These are phyloP conservation scores for Branchinecta sandiegonensis DNA, from an alignment of 2,888 invertebrate species.

Conservation along the genomic window DNA sequence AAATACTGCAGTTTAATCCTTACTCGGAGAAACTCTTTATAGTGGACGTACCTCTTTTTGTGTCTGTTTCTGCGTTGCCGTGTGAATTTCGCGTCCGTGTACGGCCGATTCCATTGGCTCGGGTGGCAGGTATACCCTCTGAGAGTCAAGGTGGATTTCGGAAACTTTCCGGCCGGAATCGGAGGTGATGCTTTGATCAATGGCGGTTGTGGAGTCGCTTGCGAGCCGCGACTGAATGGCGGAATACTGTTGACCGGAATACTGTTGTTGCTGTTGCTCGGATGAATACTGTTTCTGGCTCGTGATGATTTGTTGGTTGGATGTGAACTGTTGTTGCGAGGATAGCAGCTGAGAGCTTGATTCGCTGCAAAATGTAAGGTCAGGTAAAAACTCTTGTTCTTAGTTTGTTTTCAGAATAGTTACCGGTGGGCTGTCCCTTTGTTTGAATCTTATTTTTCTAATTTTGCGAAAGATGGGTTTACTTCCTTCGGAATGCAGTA, in stretches of 20 bases:
- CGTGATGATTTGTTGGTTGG: conserved; percentile 31
- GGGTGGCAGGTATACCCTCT: conserved; percentile 37
- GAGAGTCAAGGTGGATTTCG: conserved; percentile 26
- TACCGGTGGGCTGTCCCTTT: too few species aligned
- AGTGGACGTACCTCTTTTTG: conserved; percentile 53
- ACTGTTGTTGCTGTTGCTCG: conserved; percentile 36
- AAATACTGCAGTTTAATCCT: too few species aligned
- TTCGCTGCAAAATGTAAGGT: background rate
- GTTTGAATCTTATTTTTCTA: too few species aligned
- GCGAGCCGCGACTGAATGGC: conserved; percentile 9
- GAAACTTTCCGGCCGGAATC: conserved; percentile 21
- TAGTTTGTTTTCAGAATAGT: too few species aligned
- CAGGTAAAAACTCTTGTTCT: too few species aligned
- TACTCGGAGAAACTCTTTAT: too few species aligned
- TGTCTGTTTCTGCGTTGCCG: conserved; percentile 70
- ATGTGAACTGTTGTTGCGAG: conserved; percentile 27
- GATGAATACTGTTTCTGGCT: conserved; percentile 33
- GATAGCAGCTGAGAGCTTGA: background rate
- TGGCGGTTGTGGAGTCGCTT: background rate
- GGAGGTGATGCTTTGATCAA: background rate
- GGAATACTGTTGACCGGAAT: conserved; percentile 15
- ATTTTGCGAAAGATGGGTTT: too few species aligned
- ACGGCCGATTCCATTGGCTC: conserved; percentile 69
- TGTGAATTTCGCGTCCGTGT: conserved; percentile 74
- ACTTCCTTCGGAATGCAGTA: too few species aligned